Evolutionary conservation across 1,140 invertebrate species (phyloP).

Genomic region (Drosophila arizonae): DNA sequence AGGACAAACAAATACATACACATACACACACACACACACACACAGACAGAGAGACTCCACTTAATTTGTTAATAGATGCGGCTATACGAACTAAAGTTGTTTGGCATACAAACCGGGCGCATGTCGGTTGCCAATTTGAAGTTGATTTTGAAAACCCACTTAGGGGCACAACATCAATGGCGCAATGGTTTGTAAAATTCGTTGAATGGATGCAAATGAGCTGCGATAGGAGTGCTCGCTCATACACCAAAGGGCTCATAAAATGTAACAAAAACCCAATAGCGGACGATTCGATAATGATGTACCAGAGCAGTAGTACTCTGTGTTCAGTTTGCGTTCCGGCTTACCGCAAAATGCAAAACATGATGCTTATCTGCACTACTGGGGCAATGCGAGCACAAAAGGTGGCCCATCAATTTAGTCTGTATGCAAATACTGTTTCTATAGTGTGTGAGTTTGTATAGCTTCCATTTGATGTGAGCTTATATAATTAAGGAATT

Average conservation of each 20-base stretch:
- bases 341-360: not conserved
- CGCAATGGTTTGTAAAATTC: constrained; percentile 27
- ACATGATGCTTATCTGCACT: not conserved
- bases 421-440: too few species aligned
- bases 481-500: too few species aligned
- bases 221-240: constrained; percentile 12
- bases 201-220: constrained; percentile 29
- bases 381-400: not conserved
- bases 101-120: constrained; percentile 34
- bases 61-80: constrained; percentile 51
- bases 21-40: constrained; percentile 7
- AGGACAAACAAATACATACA: not conserved
- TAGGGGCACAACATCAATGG: constrained; percentile 13
- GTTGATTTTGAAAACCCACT: constrained; percentile 43
- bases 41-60: constrained; percentile 13
- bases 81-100: constrained; percentile 32
- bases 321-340: not conserved
- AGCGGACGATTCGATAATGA: constrained; percentile 10
- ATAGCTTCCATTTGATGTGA: too few species aligned
- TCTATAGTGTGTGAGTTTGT: too few species aligned
- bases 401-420: not conserved
- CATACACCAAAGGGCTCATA: not conserved
- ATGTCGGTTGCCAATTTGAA: constrained; percentile 41
- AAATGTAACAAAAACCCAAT: constrained; percentile 6
- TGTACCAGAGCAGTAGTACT: not conserved